Evolutionary conservation across 2,113 vertebrate genomes (phyloP), one percentile per base, ranked within the genome.

Genomic region (Sylvia atricapilla): DNA sequence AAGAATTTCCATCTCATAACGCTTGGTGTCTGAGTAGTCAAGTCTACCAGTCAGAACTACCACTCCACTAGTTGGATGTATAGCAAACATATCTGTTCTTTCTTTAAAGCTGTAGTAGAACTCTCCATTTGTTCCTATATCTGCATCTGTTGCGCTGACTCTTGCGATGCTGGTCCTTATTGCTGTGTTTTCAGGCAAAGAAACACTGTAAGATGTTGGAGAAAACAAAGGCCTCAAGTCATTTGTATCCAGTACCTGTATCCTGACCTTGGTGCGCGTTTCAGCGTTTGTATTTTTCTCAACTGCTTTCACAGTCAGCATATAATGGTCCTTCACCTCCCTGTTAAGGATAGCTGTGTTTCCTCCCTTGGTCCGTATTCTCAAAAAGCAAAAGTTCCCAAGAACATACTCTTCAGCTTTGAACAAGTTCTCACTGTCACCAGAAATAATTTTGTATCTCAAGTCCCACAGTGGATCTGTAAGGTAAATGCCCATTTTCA

Each of bases 311-410:
- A 99, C 98, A 41, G 98, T 98, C 87, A 99, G 96, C 33, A 98
- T 68, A 87, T 99, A 99, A 96, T 99, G 98, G 97, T 99, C 99
- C 98, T 98, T 99, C 49, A 99, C 99, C 96, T 99, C 99, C 93
- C 99, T 98, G 80, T 99, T 99, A 64, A 99, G 98, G 95, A 99
- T 99, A 96, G 99, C 98, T 68, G 99, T 99, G 95, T 99, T 99
- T 95, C 99, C 99, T 97, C 99, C 99, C 98, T 99, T 99, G 98
- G 99, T 99, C 98, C 99, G 97, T 98, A 99, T 99, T 90, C 99
- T 98, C 97, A 99, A 97, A 97, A 99, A 99, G 96, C 99, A 99
- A 95, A 99, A 99, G 97, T 99, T 98, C 93, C 99, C 99, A 94
- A 99, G 94, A 89, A 98, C 64, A 56, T 99, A 98, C 83, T 99